A percentile compares a stretch with the other conserved stretches of the same genome.
These are phyloP conservation scores for Boulengeromyrus knoepffleri DNA, from an alignment of 2,113 vertebrate genomes.

Conservation along the genomic window DNA sequence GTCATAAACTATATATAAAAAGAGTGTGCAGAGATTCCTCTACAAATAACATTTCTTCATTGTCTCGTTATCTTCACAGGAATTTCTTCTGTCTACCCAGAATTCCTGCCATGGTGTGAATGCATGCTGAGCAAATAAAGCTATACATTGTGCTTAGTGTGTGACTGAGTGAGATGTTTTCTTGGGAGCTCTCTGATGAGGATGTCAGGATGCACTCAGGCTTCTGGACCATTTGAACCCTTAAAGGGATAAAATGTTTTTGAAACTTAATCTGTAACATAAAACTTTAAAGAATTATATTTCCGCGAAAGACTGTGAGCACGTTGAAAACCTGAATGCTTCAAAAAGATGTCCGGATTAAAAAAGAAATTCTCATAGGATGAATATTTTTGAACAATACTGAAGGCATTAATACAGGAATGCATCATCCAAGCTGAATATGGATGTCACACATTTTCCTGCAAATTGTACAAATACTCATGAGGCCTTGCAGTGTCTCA, in stretches of 20 bases:
- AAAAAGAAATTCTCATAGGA: background rate
- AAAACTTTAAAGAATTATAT: background rate
- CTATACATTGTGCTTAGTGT: background rate
- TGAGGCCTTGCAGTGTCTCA: background rate
- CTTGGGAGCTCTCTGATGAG: background rate
- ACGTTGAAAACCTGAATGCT: background rate
- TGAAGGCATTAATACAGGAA: background rate
- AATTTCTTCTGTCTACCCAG: background rate
- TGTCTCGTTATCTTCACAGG: background rate
- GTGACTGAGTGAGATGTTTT: background rate
- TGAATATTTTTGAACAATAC: background rate
- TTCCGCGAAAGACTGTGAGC: background rate
- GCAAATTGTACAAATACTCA: background rate
- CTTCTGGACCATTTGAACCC: background rate
- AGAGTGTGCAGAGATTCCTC: background rate
- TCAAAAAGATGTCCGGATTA: background rate
- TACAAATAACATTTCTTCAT: background rate
- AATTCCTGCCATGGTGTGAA: background rate
- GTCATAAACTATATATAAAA: background rate
- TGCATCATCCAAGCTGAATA: background rate
- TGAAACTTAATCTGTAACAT: background rate
- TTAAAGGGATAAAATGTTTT: background rate
- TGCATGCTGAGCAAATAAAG: background rate
- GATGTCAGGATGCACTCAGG: background rate
- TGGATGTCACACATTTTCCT: background rate